phyloP scores from a whole-genome alignment of 2,888 invertebrate species.

The Bellardia bayeri region DNA sequence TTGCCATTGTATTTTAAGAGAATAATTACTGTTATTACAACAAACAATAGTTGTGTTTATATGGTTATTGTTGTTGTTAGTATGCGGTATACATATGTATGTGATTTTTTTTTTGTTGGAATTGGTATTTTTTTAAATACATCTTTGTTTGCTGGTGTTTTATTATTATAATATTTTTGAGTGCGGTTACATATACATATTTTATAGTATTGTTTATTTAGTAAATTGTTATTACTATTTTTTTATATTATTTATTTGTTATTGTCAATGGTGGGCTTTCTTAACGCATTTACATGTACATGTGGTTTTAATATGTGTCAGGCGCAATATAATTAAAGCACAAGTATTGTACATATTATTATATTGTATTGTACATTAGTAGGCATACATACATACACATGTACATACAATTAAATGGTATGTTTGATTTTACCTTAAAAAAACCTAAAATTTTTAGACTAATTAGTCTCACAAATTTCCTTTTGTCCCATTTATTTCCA shows the following conservation, averaged over 20 bases:
- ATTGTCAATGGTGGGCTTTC: neutral
- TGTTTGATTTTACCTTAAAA: too few relatives aligned
- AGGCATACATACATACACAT: too few relatives aligned
- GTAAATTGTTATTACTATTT: neutral
- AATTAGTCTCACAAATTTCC: too few relatives aligned
- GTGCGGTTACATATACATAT: neutral
- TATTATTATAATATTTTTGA: conserved; percentile 2
- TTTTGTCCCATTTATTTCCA: too few relatives aligned
- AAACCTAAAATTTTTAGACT: too few relatives aligned
- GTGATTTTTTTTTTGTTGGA: conserved; percentile 8
- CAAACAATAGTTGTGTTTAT: conserved; percentile 39
- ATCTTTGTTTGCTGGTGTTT: neutral
- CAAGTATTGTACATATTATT: neutral
- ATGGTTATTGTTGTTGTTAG: conserved; percentile 33
- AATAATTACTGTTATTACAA: conserved; percentile 40
- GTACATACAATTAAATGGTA: too few relatives aligned
- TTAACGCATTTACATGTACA: neutral
- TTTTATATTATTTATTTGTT: neutral
- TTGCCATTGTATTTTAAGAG: conserved; percentile 28
- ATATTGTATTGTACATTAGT: too few relatives aligned
- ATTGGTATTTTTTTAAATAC: neutral
- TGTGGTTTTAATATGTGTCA: neutral
- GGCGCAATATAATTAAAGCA: neutral
- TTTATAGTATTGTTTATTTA: conserved; percentile 8
- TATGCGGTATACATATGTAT: conserved; percentile 5